phyloP scores from a whole-genome alignment of 2,797 vertebrate species.

The Taenioides sp. region DNA sequence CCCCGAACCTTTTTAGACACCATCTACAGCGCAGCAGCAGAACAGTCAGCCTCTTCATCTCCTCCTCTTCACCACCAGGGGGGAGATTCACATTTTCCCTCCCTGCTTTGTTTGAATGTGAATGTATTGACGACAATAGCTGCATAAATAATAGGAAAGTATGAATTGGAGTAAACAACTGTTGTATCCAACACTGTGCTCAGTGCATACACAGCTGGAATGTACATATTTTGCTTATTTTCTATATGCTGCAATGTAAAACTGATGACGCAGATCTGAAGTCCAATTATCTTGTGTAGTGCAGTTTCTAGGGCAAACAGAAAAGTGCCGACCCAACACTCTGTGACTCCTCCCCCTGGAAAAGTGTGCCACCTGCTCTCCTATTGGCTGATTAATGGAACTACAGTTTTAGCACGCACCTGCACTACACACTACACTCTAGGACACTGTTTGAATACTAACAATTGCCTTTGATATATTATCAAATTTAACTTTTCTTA shows the following conservation, averaged over 20 bases:
- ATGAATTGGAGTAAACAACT: background rate
- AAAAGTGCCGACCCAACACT: conserved; percentile 34
- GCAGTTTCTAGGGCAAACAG: conserved; percentile 3
- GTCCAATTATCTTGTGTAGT: conserved; percentile 11
- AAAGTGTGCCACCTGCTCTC: conserved; percentile 28
- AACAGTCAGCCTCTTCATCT: too few species aligned
- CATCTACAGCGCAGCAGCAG: too few species aligned
- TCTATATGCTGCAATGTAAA: conserved; percentile 8
- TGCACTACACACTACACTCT: conserved; percentile 23
- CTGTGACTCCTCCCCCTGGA: conserved; percentile 17
- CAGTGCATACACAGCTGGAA: background rate
- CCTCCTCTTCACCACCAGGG: too few species aligned
- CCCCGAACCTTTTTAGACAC: too few species aligned
- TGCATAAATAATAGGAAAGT: background rate
- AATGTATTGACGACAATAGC: too few species aligned
- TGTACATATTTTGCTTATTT: background rate
- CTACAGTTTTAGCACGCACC: conserved; percentile 39
- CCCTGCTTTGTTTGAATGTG: too few species aligned
- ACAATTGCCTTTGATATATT: too few species aligned
- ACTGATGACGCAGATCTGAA: conserved; percentile 23
- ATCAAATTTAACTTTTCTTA: too few species aligned
- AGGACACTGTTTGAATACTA: background rate
- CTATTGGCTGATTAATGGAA: conserved; percentile 38
- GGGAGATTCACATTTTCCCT: too few species aligned
- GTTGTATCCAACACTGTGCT: background rate